Conservation (phyloP, 2,888 invertebrate genomes). For the Scaptomyza parva region DNA sequence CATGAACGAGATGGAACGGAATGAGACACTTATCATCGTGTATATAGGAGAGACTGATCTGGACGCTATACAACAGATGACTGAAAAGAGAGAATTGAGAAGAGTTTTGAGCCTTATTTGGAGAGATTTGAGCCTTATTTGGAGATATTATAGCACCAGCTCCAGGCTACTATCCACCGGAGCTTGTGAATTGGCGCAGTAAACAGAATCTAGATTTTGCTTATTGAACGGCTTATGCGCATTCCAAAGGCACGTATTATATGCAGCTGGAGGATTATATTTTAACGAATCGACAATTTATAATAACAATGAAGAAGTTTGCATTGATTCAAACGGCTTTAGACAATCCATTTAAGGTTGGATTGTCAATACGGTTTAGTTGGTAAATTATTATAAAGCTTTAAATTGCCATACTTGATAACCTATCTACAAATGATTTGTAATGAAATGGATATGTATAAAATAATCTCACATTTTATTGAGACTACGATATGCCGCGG, state of each 20-base stretch:
- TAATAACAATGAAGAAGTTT: slow-evolving; percentile 93
- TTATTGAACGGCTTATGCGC: slow-evolving; percentile 97
- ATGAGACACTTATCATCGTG: slow-evolving; percentile 93
- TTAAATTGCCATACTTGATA: slow-evolving; percentile 93
- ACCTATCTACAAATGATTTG: slow-evolving; percentile 98
- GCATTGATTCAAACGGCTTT: slow-evolving; percentile 90
- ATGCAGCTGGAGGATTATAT: slow-evolving; percentile 98
- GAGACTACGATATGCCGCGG: slow-evolving; percentile 95
- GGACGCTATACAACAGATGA: slow-evolving; percentile 90
- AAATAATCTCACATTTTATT: slow-evolving; percentile 92
- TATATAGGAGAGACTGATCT: slow-evolving; percentile 94
- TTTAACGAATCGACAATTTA: slow-evolving; percentile 92
- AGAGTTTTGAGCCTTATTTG: slow-evolving; percentile 90
- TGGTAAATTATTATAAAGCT: slow-evolving; percentile 95
- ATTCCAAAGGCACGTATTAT: slow-evolving; percentile 93
- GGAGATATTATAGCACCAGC: slow-evolving; percentile 96
- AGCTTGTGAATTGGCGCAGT: slow-evolving; percentile 95
- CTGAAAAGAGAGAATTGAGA: slow-evolving; percentile 91
- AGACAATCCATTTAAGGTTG: slow-evolving; percentile 86
- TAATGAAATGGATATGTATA: slow-evolving; percentile 93
- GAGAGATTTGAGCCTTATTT: slow-evolving; percentile 90
- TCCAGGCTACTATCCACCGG: slow-evolving; percentile 93
- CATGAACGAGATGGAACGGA: slow-evolving; percentile 89
- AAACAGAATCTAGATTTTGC: slow-evolving; percentile 98
- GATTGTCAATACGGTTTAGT: slow-evolving; percentile 98